These are phyloP conservation scores for Entomobrya proxima DNA, from an alignment of 2,888 invertebrate genomes.

Conservation along the genomic window DNA sequence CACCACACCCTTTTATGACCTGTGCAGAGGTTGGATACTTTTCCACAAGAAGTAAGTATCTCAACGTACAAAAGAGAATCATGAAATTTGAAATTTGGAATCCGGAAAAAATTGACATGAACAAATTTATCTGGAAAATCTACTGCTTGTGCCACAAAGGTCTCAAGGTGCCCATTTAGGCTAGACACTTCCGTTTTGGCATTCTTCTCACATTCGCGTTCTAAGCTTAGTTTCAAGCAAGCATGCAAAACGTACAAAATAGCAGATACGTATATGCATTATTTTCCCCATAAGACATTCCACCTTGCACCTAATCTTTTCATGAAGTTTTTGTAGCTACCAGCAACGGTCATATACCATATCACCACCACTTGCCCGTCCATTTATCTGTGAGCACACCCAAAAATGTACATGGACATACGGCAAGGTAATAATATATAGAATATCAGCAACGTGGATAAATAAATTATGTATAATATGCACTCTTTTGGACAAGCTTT, in stretches of 20 bases:
- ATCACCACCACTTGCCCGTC: not conserved
- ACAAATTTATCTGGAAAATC: conserved; percentile 10
- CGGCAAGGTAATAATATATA: not conserved
- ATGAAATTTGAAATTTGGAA: conserved; percentile 20
- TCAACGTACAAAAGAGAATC: not conserved
- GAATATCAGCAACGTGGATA: conserved; percentile 14
- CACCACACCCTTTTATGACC: no score
- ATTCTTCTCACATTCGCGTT: conserved; percentile 23
- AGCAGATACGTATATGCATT: not conserved
- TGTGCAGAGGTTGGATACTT: not conserved
- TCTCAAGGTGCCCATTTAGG: conserved; percentile 54
- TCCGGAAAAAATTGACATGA: conserved; percentile 10
- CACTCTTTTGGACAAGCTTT: conserved; percentile 42
- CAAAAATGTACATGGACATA: not conserved
- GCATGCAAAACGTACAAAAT: conserved; percentile 8
- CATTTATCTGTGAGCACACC: not conserved
- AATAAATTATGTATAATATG: conserved; percentile 58
- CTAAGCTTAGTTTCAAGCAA: not conserved
- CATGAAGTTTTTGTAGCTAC: not conserved
- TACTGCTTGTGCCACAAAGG: not conserved
- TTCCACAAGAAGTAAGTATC: not conserved
- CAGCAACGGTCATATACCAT: no score
- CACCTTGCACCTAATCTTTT: conserved; percentile 32
- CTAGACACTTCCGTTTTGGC: conserved; percentile 31
- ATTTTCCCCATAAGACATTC: conserved; percentile 7